phyloP scores from a whole-genome alignment of 2,888 invertebrate genomes.

The Ametastegia equiseti region DNA sequence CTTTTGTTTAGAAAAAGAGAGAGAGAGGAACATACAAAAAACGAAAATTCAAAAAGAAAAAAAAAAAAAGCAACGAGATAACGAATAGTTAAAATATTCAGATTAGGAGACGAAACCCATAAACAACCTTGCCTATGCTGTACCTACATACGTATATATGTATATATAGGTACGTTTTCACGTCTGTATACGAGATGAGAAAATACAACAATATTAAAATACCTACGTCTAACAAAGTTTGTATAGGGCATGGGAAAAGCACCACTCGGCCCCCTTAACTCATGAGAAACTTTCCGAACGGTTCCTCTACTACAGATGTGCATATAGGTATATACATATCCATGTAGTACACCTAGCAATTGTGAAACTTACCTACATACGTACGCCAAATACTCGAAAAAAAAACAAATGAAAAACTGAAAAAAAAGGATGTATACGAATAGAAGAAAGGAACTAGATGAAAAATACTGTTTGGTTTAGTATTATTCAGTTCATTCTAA shows the following conservation, averaged over 20 bases:
- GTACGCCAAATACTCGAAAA: background rate
- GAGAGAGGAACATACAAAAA: no score
- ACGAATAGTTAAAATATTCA: background rate
- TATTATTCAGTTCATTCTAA: background rate
- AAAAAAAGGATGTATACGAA: no score
- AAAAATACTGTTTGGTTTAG: background rate
- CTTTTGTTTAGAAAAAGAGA: no score
- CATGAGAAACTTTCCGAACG: constrained; percentile 21
- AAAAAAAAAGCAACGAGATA: background rate
- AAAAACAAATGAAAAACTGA: background rate
- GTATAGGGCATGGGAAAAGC: constrained; percentile 29
- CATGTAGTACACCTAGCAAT: background rate
- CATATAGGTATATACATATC: background rate
- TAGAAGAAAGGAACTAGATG: no score
- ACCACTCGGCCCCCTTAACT: background rate
- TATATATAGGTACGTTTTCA: background rate
- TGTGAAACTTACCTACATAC: background rate
- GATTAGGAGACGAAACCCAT: constrained; percentile 20
- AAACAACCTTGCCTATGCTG: background rate
- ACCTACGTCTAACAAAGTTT: background rate
- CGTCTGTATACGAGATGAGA: background rate
- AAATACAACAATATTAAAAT: background rate
- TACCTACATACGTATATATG: background rate
- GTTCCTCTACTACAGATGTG: no score
- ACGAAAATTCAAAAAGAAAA: no score